Evolutionary conservation across 2,888 invertebrate species (phyloP).

Genomic region (Drosophila dives): DNA sequence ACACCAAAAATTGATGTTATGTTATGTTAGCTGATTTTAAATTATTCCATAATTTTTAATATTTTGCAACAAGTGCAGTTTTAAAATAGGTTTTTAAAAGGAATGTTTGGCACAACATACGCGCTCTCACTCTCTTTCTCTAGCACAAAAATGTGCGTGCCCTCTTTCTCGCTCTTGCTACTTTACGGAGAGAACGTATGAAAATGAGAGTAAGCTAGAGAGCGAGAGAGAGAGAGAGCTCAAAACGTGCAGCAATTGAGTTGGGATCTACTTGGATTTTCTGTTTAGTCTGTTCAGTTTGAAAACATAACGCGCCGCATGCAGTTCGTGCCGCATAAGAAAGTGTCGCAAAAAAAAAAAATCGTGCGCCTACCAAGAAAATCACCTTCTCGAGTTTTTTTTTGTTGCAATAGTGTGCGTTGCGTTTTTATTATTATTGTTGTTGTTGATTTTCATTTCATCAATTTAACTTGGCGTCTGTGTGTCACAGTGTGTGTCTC

Average conservation of each 20-base stretch:
- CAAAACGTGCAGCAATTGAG: slow-evolving; percentile 23
- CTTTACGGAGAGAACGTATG: slow-evolving; percentile 13
- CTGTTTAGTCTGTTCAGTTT: slow-evolving; percentile 57
- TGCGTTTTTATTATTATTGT: slow-evolving; percentile 23
- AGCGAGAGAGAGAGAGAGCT: slow-evolving; percentile 6
- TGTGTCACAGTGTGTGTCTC: slow-evolving; percentile 5
- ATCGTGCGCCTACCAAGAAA: slow-evolving; percentile 32
- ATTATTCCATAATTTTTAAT: slow-evolving; percentile 9
- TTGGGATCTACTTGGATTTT: slow-evolving; percentile 44
- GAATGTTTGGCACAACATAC: slow-evolving; percentile 25
- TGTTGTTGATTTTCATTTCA: slow-evolving; percentile 27
- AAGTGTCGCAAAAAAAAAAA: slow-evolving; percentile 19
- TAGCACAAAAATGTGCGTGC: slow-evolving; percentile 4
- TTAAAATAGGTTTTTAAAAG: slow-evolving; percentile 24
- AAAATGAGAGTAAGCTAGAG: slow-evolving; percentile 7
- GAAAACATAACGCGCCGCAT: slow-evolving; percentile 48
- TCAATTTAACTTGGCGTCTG: slow-evolving; percentile 32
- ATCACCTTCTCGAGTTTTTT: slow-evolving; percentile 30
- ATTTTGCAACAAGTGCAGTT: slow-evolving; percentile 30
- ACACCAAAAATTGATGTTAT: slow-evolving; percentile 2
- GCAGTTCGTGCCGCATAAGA: slow-evolving; percentile 31
- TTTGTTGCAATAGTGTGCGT: slow-evolving; percentile 21
- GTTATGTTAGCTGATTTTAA: neutral
- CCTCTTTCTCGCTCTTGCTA: slow-evolving; percentile 6
- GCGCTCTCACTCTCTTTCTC: slow-evolving; percentile 8